Conservation (phyloP, 2,888 invertebrate genomes). For the Ferrisia virgata region DNA sequence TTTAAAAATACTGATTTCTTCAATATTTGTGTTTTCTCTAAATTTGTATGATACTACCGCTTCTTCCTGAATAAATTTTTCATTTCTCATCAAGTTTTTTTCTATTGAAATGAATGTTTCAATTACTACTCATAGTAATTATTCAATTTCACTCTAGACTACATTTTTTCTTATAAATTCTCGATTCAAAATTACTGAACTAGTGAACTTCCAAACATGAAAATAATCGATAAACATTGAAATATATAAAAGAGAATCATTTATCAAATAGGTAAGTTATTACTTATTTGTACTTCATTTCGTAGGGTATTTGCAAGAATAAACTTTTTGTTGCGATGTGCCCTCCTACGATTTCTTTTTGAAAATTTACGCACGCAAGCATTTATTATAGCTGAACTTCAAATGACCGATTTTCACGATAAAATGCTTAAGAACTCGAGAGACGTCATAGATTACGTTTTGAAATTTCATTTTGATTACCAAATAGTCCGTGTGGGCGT, state of each 20-base stretch:
- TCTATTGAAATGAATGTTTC: too few relatives aligned
- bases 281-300: background rate
- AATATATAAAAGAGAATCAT: background rate
- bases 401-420: background rate
- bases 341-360: background rate
- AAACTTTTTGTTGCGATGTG: background rate
- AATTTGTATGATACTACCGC: too few relatives aligned
- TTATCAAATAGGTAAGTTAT: background rate
- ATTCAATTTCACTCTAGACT: too few relatives aligned
- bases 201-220: background rate
- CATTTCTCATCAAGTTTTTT: too few relatives aligned
- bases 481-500: background rate
- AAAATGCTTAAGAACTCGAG: background rate
- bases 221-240: background rate
- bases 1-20: too few relatives aligned
- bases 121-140: too few relatives aligned
- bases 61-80: too few relatives aligned
- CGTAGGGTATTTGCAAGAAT: background rate
- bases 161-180: too few relatives aligned
- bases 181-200: too few relatives aligned
- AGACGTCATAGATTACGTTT: background rate
- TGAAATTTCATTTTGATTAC: background rate
- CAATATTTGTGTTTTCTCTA: too few relatives aligned
- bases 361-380: background rate
- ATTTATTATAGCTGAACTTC: background rate